Evolutionary conservation across 2,113 vertebrate species (phyloP).

Genomic region (Acanthochromis polyacanthus): DNA sequence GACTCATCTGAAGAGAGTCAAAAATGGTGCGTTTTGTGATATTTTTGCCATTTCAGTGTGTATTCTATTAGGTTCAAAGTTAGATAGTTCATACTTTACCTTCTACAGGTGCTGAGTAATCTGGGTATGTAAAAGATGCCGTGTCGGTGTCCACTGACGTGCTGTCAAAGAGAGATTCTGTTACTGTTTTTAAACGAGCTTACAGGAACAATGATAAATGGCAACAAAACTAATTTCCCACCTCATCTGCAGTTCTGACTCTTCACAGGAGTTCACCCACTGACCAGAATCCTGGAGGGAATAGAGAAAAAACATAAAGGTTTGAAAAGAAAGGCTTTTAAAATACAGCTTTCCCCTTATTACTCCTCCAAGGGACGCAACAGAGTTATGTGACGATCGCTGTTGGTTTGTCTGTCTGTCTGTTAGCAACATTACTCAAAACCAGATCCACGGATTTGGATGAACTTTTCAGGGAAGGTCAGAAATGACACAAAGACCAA

Average conservation of each 20-base stretch:
- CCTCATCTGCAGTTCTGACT: conserved; percentile 64
- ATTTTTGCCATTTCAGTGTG: accelerated
- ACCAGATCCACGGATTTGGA: too few relatives aligned
- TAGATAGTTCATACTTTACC: conserved; percentile 42
- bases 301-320: too few relatives aligned
- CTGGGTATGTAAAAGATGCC: conserved; percentile 23
- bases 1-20: conserved; percentile 52
- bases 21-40: background rate
- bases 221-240: background rate
- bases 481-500: too few relatives aligned
- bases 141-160: conserved; percentile 43
- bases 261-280: conserved; percentile 63
- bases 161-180: conserved; percentile 47
- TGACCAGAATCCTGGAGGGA: conserved; percentile 55
- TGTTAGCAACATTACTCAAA: too few relatives aligned
- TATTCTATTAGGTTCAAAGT: background rate
- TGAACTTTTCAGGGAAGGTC: too few relatives aligned
- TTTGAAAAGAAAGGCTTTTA: background rate
- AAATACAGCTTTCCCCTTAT: too few relatives aligned
- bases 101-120: conserved; percentile 45
- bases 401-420: too few relatives aligned
- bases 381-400: too few relatives aligned
- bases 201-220: accelerated
- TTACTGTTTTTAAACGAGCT: background rate
- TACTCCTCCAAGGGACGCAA: too few relatives aligned